Conservation (phyloP, 2,888 invertebrate genomes). For the Strigamia crassipes region DNA sequence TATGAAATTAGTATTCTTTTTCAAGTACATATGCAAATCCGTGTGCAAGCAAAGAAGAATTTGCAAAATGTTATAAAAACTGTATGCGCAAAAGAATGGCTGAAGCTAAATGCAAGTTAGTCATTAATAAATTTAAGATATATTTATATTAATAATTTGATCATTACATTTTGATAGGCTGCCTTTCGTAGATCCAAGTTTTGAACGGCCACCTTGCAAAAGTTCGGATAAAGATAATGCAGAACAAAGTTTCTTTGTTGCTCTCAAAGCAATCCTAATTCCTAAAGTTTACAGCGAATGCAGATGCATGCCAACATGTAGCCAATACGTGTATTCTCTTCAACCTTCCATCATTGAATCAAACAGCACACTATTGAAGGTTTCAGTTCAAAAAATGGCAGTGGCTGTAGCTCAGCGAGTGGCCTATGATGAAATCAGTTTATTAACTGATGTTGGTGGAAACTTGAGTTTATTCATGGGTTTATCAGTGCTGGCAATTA, state of each 20-base stretch:
- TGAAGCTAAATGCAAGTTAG: not conserved
- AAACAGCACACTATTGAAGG: not conserved
- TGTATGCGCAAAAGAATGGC: not conserved
- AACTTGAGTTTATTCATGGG: slow-evolving; percentile 11
- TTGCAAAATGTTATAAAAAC: too few species aligned
- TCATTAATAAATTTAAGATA: too few species aligned
- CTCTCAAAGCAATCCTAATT: not conserved
- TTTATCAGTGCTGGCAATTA: not conserved
- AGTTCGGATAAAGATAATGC: not conserved
- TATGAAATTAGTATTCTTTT: too few species aligned
- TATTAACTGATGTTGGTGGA: not conserved
- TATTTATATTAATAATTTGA: too few species aligned
- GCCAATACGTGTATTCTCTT: not conserved
- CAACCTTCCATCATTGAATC: not conserved
- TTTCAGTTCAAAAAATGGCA: not conserved
- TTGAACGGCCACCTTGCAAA: not conserved
- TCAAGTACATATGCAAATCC: too few species aligned
- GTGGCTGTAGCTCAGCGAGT: not conserved
- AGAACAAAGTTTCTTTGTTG: not conserved
- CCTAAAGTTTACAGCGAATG: not conserved
- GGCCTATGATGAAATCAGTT: not conserved
- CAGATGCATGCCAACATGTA: not conserved
- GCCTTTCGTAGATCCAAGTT: not conserved
- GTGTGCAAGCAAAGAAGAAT: too few species aligned
- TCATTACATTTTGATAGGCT: not conserved